Percentiles rank a stretch among this genome's conserved stretches.
phyloP scores from a whole-genome alignment of 2,797 vertebrate species.

The Protonibea diacanthus region DNA sequence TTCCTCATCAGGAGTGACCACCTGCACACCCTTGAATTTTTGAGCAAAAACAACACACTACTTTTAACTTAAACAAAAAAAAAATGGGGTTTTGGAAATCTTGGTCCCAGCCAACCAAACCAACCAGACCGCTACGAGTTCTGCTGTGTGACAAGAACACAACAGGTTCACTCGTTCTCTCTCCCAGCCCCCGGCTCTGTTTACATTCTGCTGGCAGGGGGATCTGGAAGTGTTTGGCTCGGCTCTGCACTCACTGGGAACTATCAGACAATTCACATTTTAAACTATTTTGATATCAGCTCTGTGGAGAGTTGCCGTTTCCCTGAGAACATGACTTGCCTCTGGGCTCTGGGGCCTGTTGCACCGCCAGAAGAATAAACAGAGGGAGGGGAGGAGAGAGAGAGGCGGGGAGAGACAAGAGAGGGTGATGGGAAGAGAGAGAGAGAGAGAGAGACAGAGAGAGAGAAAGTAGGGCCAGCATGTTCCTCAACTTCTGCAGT shows the following conservation, averaged over 20 bases:
- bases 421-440: constrained; percentile 42
- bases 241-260: constrained; percentile 80
- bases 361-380: constrained; percentile 84
- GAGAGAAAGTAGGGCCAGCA: neutral
- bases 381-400: constrained; percentile 64
- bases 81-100: constrained; percentile 16
- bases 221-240: constrained; percentile 84
- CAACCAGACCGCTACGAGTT: constrained; percentile 21
- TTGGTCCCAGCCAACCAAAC: constrained; percentile 27
- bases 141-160: constrained; percentile 42
- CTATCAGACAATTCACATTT: constrained; percentile 82
- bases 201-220: constrained; percentile 80
- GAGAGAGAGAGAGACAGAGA: neutral
- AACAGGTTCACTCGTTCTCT: constrained; percentile 71
- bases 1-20: constrained; percentile 48
- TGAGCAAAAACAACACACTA: constrained; percentile 41
- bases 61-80: constrained; percentile 15
- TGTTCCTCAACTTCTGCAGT: constrained; percentile 22
- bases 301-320: constrained; percentile 85
- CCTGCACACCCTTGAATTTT: constrained; percentile 39
- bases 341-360: constrained; percentile 79
- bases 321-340: constrained; percentile 82
- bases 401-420: constrained; percentile 45
- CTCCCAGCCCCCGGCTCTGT: constrained; percentile 64
- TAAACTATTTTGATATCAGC: constrained; percentile 86